phyloP scores from a whole-genome alignment of 2,888 invertebrate species.

The Apoda limacodes region DNA sequence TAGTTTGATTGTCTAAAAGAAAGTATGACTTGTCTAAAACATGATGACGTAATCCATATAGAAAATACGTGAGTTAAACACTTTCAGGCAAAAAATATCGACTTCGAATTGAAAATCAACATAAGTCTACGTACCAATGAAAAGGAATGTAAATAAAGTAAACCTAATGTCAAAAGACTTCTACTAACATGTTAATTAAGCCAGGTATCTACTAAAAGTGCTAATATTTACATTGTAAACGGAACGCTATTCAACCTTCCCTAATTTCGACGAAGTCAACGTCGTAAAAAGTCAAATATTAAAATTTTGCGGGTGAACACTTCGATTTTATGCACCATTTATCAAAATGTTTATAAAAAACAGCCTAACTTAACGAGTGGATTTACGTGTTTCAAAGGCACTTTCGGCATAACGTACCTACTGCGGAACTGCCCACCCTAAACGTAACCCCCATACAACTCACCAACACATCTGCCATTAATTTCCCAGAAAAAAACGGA shows the following conservation, averaged over 20 bases:
- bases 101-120: no score
- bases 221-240: no score
- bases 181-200: no score
- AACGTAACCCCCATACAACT: constrained; percentile 34
- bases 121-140: no score
- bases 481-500: constrained; percentile 57
- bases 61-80: no score
- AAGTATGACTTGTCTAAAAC: no score
- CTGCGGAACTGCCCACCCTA: constrained; percentile 35
- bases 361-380: constrained; percentile 47
- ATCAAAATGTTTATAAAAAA: constrained; percentile 58
- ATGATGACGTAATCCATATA: no score
- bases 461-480: constrained; percentile 67
- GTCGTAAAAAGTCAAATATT: constrained; percentile 37
- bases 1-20: no score
- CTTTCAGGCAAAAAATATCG: no score
- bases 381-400: constrained; percentile 64
- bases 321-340: constrained; percentile 60
- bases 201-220: no score
- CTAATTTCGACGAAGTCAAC: constrained; percentile 9
- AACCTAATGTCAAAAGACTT: no score
- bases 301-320: constrained; percentile 40
- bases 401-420: constrained; percentile 27
- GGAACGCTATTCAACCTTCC: constrained; percentile 5
- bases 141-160: no score